Evolutionary conservation across 2,797 vertebrate genomes (phyloP).

Genomic region (Huso huso): DNA sequence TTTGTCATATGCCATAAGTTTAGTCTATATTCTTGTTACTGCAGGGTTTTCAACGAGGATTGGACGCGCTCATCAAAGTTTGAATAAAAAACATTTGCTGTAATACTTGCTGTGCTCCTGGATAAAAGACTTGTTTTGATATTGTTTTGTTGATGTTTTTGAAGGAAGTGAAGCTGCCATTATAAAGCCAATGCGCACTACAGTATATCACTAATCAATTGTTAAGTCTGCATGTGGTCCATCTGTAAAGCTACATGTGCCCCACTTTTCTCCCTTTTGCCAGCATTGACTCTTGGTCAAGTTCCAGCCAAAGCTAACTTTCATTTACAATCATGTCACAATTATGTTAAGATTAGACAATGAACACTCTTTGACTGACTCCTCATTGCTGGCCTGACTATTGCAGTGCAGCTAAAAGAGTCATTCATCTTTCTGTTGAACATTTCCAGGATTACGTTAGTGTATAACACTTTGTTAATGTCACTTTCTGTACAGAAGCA

Average conservation of each 20-base stretch:
- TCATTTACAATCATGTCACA: too few species aligned
- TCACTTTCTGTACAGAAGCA: conserved; percentile 37
- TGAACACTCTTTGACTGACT: conserved; percentile 15
- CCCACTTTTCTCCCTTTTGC: conserved; percentile 27
- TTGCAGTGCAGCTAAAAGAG: conserved; percentile 39
- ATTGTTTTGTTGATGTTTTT: too few species aligned
- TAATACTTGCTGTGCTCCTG: too few species aligned
- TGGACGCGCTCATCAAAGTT: too few species aligned
- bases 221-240: background rate
- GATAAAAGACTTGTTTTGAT: too few species aligned
- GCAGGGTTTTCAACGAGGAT: too few species aligned
- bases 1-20: too few species aligned
- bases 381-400: conserved; percentile 11
- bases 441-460: conserved; percentile 26
- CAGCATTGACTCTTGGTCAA: conserved; percentile 23
- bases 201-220: conserved; percentile 41
- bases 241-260: conserved; percentile 21
- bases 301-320: conserved; percentile 22
- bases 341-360: conserved; percentile 4
- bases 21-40: too few species aligned
- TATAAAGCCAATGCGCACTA: conserved; percentile 22
- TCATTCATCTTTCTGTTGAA: conserved; percentile 47
- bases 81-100: too few species aligned
- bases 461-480: conserved; percentile 36
- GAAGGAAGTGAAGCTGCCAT: too few species aligned